Evolutionary conservation across 1,140 invertebrate genomes (phyloP).

Genomic region (Plectrocnemia conspersa): DNA sequence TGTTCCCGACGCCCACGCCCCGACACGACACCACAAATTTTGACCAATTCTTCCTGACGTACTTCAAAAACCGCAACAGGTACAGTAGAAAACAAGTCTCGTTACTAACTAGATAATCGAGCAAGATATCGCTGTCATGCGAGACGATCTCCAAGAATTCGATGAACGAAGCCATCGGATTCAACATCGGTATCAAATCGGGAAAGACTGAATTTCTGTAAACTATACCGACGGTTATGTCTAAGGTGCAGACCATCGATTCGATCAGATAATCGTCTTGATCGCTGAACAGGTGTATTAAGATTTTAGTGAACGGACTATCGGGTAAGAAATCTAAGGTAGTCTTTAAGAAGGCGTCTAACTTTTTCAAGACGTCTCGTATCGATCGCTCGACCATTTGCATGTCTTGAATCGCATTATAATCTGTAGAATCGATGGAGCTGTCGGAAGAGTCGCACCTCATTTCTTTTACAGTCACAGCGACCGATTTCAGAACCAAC

Average conservation of each 20-base stretch:
- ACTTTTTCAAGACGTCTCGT: slow-evolving; percentile 71
- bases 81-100: slow-evolving; percentile 89
- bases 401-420: slow-evolving; percentile 85
- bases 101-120: slow-evolving; percentile 85
- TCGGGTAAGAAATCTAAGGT: slow-evolving; percentile 81
- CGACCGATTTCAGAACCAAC: slow-evolving; percentile 80
- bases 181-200: slow-evolving; percentile 71
- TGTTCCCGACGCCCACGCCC: slow-evolving; percentile 48
- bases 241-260: slow-evolving; percentile 86
- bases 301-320: slow-evolving; percentile 79
- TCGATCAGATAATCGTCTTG: slow-evolving; percentile 88
- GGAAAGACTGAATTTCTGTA: slow-evolving; percentile 73
- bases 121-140: slow-evolving; percentile 73
- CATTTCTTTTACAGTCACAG: slow-evolving; percentile 85
- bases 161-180: slow-evolving; percentile 76
- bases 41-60: slow-evolving; percentile 75
- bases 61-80: slow-evolving; percentile 79
- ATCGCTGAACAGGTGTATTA: slow-evolving; percentile 82
- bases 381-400: slow-evolving; percentile 81
- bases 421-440: slow-evolving; percentile 73
- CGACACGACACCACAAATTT: slow-evolving; percentile 76
- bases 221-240: slow-evolving; percentile 78
- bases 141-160: slow-evolving; percentile 79
- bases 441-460: slow-evolving; percentile 78
- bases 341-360: slow-evolving; percentile 77